Evolutionary conservation across 2,888 invertebrate species (phyloP), one percentile per base, ranked within the genome.

Genomic region (Idaea biselata): DNA sequence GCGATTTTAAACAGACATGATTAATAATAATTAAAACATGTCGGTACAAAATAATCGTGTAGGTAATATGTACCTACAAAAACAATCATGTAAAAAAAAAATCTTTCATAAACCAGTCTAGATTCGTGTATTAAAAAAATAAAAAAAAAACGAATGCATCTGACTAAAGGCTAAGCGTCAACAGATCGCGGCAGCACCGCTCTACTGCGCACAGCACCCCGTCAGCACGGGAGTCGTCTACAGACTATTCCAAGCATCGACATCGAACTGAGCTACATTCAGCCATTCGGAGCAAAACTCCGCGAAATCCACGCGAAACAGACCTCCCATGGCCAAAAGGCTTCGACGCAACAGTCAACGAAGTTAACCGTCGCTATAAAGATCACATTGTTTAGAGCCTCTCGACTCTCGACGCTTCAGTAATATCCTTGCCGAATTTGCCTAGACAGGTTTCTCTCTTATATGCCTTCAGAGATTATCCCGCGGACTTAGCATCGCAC

Each of bases 151-250:
- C 69, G 70, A 72, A 73, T 63, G 14, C 64, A 58, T 65, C 71
- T 82, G 83, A 83, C 85, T 72, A 74, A 83, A 87, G 93, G 93
- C 88, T 88, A 84, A 93, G 93, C 93, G 93, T 94, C 93, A 94
- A 93, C 91, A 91, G 93, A 93, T 94, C 91, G 93, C 93, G 94
- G 91, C 68, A 71, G 61, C 60, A 64, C 73, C 67, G 64, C 69
- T 74, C 68, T 71, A 75, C 84, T 77, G 78, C 73, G 74, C 76
- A 73, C 73, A 71, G 69, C 71, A 74, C 93, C 93, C 93, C 89
- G 93, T 91, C 93, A 88, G 89, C 92, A 93, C 87, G 82, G 85
- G 93, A 92, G 93, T 94, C 93, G 93, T 94, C 89, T 94, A 85
- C 94, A 93, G 88, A 93, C 91, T 93, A 93, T 94, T 93, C 93